Base-by-base conservation (phyloP, 2,797 vertebrate species). In the Liparis tanakae region DNA sequence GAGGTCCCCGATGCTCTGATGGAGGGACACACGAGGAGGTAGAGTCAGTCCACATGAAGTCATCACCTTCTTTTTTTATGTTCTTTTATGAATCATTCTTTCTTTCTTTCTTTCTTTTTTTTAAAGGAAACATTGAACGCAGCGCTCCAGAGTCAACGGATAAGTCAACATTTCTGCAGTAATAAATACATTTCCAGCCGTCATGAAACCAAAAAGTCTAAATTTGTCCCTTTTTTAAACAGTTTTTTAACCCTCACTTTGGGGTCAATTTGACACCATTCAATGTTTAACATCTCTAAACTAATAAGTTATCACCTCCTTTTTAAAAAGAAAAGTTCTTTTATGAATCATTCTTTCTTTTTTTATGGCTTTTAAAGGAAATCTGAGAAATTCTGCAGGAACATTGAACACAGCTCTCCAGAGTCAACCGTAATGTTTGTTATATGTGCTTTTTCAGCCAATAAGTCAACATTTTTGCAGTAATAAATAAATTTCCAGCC, bases 1-100 rank as follows among this genome's bases (percentile, higher is more conserved):
- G 1, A 91, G 51, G 50, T 80, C 78, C 33, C 78, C 78, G 1
- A 84, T 10, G 7, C 74, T 83, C 55, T 1, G 14, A 73, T n/a
- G 15, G 56, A 18, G 12, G 54, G 18, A 63, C 18, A 55, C 10
- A 33, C 6, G n/a, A 30, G 3, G n/a, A 53, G n/a, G 48, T 10
- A 20, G 1, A 10, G n/a, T 18, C 22, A 59, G 12, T 59, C 36
- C 12, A 59, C 36, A 59, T 20, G n/a, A n/a, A 39, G 18, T 20
- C 17, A 18, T n/a, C 44, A 6, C 7, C 17, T 46, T 46, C 8
- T 46, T 56, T 33, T 36, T 57, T 18, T 56, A 5, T n/a, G n/a
- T n/a, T n/a, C n/a, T n/a, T n/a, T n/a, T 18, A 34, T 34, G 30
- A 15, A 17, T 56, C 30, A 15, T n/a, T n/a, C n/a, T n/a, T n/a